A percentile compares a stretch with the other conserved stretches of the same genome.
These are phyloP conservation scores for Tenthredo amoena DNA, from an alignment of 2,888 invertebrate genomes.

Conservation along the genomic window DNA sequence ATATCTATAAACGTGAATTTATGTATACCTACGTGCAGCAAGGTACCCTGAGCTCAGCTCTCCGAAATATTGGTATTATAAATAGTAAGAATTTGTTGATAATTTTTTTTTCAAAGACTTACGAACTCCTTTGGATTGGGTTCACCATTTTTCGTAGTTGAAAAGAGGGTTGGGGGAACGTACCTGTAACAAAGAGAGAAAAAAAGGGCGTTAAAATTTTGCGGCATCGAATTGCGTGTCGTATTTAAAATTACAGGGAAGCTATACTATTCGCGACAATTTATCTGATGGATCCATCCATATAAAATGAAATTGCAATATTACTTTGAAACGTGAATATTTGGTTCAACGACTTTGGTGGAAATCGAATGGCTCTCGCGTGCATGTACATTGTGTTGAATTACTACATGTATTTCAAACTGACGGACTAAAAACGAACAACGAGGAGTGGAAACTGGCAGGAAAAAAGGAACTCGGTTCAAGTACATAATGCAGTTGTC, in stretches of 20 bases:
- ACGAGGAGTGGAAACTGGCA: not conserved
- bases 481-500: not conserved
- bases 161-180: not conserved
- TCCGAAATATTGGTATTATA: conserved; percentile 6
- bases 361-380: conserved; percentile 10
- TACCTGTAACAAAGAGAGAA: conserved; percentile 37
- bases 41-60: not conserved
- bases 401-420: not conserved
- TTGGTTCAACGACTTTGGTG: not conserved
- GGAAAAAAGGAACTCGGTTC: not conserved
- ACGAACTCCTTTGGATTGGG: not conserved
- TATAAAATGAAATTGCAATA: conserved; percentile 1
- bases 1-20: not conserved
- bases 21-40: not conserved
- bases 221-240: not conserved
- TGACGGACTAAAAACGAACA: not conserved
- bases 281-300: not conserved
- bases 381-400: not conserved
- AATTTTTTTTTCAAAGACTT: conserved; percentile 1
- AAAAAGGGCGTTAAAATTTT: conserved; percentile 1
- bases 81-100: not conserved
- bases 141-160: not conserved
- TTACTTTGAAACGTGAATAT: conserved; percentile 3
- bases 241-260: not conserved
- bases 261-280: not conserved